Percentiles rank a stretch among this genome's conserved stretches.
Evolutionary conservation across 2,113 vertebrate genomes (phyloP).

Genomic region (Microcebus ravelobensis): DNA sequence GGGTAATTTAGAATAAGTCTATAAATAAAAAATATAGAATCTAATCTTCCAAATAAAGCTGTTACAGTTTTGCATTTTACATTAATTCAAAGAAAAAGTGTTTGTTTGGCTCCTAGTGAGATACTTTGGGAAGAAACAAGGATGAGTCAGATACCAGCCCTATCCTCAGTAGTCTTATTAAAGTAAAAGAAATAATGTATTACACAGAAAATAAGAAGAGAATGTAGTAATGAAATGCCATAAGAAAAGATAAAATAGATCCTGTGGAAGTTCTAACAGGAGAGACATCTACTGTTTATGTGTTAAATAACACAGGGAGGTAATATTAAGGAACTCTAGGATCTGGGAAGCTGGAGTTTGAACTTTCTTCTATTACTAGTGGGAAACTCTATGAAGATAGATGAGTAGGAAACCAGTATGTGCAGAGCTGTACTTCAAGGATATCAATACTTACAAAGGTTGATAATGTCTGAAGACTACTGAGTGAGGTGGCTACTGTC

Average conservation of each 20-base stretch:
- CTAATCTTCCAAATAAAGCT: background rate
- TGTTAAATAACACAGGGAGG: background rate
- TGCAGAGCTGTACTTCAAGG: background rate
- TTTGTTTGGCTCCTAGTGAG: background rate
- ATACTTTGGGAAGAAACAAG: background rate
- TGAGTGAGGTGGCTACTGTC: background rate
- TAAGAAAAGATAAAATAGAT: constrained; percentile 13
- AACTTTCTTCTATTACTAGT: background rate
- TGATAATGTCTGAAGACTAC: background rate
- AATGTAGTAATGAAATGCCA: background rate
- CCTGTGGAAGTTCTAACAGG: background rate
- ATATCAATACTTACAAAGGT: background rate
- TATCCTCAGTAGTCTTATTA: constrained; percentile 15
- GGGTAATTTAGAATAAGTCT: background rate
- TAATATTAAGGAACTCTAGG: background rate
- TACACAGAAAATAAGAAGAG: background rate
- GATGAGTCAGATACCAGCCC: background rate
- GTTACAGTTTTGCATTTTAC: background rate
- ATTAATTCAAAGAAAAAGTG: background rate
- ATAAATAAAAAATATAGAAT: background rate
- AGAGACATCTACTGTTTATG: background rate
- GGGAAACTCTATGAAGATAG: background rate
- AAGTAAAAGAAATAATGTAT: background rate
- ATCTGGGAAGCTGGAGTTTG: background rate
- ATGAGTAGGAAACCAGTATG: background rate